Conservation (phyloP, 2,113 vertebrate species). For the Python bivittatus region DNA sequence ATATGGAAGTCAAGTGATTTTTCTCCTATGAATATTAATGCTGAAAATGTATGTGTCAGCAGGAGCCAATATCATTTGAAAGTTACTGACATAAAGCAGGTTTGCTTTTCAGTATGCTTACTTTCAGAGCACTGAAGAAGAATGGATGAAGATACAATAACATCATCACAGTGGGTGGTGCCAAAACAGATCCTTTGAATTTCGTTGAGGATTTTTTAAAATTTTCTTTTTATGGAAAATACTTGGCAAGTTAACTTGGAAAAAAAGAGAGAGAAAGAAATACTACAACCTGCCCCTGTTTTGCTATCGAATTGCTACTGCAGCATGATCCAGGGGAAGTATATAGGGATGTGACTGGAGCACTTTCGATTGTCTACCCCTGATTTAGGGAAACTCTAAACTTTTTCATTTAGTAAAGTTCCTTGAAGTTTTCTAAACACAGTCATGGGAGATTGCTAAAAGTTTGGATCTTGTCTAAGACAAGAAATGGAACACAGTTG, state of each 20-base stretch:
- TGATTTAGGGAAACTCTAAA: neutral
- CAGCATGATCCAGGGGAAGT: neutral
- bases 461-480: neutral
- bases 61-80: neutral
- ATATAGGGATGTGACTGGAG: neutral
- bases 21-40: neutral
- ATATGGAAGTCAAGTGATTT: neutral
- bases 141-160: neutral
- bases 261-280: neutral
- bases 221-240: neutral
- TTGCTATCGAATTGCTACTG: neutral
- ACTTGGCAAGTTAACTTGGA: neutral
- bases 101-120: neutral
- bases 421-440: neutral
- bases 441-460: neutral
- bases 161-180: neutral
- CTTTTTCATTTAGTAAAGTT: conserved; percentile 17
- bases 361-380: neutral
- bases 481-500: neutral
- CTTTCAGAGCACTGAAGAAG: neutral
- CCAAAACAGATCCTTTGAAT: neutral
- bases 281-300: neutral
- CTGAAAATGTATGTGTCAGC: neutral
- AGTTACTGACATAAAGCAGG: neutral
- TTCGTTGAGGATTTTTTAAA: neutral